Conservation (phyloP, 2,888 invertebrate species). For the Apodemia zela region DNA sequence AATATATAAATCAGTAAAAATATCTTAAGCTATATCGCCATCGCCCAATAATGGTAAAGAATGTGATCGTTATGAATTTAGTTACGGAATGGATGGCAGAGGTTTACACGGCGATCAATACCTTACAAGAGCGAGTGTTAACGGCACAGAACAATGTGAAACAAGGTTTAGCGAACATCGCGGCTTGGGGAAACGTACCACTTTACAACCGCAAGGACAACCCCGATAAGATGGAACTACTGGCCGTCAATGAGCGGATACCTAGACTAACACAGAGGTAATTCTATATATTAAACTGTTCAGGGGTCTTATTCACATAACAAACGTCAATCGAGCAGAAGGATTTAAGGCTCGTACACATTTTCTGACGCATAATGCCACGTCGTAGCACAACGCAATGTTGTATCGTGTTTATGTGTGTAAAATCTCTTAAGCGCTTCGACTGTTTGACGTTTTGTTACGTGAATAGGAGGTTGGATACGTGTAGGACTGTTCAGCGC, state of each 20-base stretch:
- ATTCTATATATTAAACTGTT: not conserved
- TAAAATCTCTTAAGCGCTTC: no score
- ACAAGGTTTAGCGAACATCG: conserved; percentile 77
- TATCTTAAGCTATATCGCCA: no score
- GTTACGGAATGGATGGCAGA: conserved; percentile 86
- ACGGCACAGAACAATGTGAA: conserved; percentile 84
- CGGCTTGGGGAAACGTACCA: conserved; percentile 86
- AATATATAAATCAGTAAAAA: no score
- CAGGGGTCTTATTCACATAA: no score
- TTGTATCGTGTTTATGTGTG: no score
- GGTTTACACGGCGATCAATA: conserved; percentile 84
- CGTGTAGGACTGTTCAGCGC: not conserved
- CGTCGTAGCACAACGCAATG: no score
- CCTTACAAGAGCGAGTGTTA: conserved; percentile 85
- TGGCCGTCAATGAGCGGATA: conserved; percentile 79
- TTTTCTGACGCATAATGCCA: no score
- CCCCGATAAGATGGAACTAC: conserved; percentile 62
- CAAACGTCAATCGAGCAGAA: no score
- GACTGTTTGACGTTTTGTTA: no score
- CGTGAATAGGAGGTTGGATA: no score
- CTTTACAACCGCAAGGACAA: conserved; percentile 85
- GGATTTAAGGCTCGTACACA: no score
- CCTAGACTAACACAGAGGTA: conserved; percentile 77
- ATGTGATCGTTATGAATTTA: conserved; percentile 34
- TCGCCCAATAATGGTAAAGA: no score